Conservation (phyloP, 2,113 vertebrate species). For the sheep (Ovis aries) region ARS-UI_Ramb_v3.0 NC_056077.1:17021001-17021500, state of each 20-base stretch:
- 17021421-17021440: background rate
- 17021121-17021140: background rate
- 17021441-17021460: background rate
- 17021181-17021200: background rate
- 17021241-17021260: background rate
- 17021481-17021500: background rate
- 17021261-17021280: background rate
- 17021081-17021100: background rate
- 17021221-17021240: background rate
- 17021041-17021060: background rate
- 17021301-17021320: background rate
- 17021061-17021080: background rate
- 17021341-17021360: background rate
- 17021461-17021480: background rate
- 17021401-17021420: background rate
- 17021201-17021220: background rate
- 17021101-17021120: background rate
- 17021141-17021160: background rate
- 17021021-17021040: background rate
- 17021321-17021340: background rate
- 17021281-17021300: background rate
- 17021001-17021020: background rate
- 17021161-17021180: conserved; percentile 3
- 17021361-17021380: background rate
- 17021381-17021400: background rate